These are phyloP conservation scores for Orycteropus afer DNA, from an alignment of 2,113 vertebrate genomes.

Conservation along the genomic window DNA sequence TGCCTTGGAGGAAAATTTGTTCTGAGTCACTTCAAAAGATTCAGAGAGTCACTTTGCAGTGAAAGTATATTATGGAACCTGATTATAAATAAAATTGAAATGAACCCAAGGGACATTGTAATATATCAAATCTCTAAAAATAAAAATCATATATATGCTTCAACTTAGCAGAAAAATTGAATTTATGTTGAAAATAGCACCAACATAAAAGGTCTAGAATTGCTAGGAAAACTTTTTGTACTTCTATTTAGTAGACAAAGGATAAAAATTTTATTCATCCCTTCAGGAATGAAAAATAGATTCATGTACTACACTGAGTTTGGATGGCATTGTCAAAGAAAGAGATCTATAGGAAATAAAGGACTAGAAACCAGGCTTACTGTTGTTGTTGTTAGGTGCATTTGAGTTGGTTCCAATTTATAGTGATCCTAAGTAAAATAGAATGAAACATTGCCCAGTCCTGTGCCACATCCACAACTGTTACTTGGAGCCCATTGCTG, in stretches of 20 bases:
- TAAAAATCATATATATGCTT: constrained; percentile 34
- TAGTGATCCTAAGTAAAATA: background rate
- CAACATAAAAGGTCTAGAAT: constrained; percentile 15
- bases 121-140: constrained; percentile 46
- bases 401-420: background rate
- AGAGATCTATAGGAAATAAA: background rate
- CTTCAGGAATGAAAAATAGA: background rate
- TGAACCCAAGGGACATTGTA: constrained; percentile 52
- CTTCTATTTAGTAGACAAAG: background rate
- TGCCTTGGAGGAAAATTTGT: constrained; percentile 39
- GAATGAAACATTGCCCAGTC: background rate
- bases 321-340: background rate
- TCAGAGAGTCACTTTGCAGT: constrained; percentile 34
- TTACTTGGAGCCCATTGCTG: background rate
- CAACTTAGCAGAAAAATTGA: constrained; percentile 19
- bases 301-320: background rate
- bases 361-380: background rate
- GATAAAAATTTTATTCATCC: background rate
- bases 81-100: constrained; percentile 72
- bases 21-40: constrained; percentile 57
- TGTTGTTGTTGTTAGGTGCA: background rate
- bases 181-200: constrained; percentile 54
- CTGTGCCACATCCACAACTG: background rate
- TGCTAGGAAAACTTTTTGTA: background rate
- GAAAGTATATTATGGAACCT: constrained; percentile 21